A percentile compares a stretch with the other conserved stretches of the same genome.
phyloP scores from a whole-genome alignment of 2,113 vertebrate species.

The Scolopax mira region DNA sequence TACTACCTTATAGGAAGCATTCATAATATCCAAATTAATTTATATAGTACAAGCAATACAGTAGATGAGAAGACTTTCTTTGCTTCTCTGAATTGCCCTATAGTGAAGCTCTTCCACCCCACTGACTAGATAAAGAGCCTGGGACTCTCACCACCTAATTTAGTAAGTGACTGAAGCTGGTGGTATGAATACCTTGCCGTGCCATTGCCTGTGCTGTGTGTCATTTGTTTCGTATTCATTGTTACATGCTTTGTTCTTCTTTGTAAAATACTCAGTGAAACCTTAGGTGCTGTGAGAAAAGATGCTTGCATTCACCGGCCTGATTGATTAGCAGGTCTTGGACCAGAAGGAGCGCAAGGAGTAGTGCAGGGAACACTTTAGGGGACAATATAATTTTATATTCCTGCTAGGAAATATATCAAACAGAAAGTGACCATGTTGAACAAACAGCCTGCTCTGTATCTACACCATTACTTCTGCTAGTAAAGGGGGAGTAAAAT shows the following conservation, averaged over 20 bases:
- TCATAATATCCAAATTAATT: neutral
- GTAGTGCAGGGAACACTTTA: neutral
- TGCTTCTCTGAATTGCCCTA: neutral
- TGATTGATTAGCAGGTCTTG: neutral
- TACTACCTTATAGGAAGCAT: neutral
- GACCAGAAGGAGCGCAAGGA: neutral
- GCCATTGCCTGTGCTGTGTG: neutral
- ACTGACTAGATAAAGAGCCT: neutral
- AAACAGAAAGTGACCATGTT: neutral
- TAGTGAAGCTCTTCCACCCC: neutral
- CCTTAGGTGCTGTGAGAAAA: neutral
- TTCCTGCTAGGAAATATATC: conserved; percentile 19
- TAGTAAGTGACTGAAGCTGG: neutral
- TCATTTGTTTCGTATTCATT: neutral
- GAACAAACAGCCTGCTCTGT: neutral
- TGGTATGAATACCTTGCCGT: neutral
- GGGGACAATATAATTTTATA: conserved; percentile 11
- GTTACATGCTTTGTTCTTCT: neutral
- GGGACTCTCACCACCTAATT: neutral
- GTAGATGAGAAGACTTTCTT: neutral
- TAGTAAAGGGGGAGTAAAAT: neutral
- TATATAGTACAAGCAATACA: neutral
- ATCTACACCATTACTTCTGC: neutral
- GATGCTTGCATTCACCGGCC: neutral
- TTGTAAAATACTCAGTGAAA: neutral